Evolutionary conservation across 2,797 vertebrate species (phyloP).

Genomic region (Tenualosa ilisha): DNA sequence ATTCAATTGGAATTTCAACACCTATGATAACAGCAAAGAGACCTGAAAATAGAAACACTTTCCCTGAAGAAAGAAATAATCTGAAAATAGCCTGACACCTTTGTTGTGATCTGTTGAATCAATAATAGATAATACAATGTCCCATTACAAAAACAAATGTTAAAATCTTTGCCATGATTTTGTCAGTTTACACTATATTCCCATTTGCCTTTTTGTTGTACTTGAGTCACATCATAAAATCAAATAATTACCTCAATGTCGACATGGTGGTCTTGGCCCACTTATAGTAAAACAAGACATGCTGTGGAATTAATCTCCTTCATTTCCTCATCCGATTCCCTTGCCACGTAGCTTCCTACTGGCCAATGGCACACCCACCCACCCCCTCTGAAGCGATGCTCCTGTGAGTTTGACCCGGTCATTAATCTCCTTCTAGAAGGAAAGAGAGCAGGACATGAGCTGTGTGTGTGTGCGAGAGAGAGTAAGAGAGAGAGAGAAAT

Average conservation of each 20-base stretch:
- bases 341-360: background rate
- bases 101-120: no score
- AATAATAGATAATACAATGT: no score
- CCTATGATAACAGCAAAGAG: background rate
- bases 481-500: background rate
- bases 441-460: slow-evolving; percentile 21
- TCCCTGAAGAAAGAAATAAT: background rate
- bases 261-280: background rate
- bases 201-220: no score
- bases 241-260: no score
- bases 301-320: background rate
- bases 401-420: slow-evolving; percentile 1
- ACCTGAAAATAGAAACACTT: no score
- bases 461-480: background rate
- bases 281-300: background rate
- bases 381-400: background rate
- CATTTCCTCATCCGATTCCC: background rate
- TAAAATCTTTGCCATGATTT: no score
- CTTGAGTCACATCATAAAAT: no score
- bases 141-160: no score
- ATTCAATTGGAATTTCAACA: background rate
- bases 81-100: background rate
- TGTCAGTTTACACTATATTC: no score
- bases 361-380: no score
- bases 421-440: slow-evolving; percentile 36